A percentile compares a stretch with the other conserved stretches of the same genome.
Evolutionary conservation across 2,113 vertebrate genomes (phyloP).

Genomic region (Camarhynchus parvulus): DNA sequence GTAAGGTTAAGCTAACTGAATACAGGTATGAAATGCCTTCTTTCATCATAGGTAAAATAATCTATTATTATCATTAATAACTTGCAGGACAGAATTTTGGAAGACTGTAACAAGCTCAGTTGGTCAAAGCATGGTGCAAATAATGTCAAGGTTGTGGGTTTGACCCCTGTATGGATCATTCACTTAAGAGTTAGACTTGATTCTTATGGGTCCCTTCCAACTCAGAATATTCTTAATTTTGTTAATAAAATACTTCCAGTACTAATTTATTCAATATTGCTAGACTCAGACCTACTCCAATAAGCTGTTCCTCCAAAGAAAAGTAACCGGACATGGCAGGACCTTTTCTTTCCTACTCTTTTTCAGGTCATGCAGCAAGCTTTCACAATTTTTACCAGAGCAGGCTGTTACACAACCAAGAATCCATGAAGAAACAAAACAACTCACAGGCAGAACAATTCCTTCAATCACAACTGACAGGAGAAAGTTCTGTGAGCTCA

Average conservation of each 20-base stretch:
- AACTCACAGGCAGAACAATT: not conserved
- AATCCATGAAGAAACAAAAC: not conserved
- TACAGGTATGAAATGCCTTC: not conserved
- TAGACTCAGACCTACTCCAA: not conserved
- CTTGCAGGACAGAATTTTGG: not conserved
- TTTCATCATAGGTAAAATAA: not conserved
- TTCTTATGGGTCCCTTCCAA: not conserved
- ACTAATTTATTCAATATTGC: not conserved
- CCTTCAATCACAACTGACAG: not conserved
- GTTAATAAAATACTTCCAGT: not conserved
- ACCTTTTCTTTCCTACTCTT: not conserved
- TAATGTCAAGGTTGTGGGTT: not conserved
- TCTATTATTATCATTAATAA: not conserved
- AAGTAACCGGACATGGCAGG: not conserved
- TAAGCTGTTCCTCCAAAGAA: not conserved
- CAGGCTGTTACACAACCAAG: not conserved
- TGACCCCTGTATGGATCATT: not conserved
- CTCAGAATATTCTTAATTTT: not conserved
- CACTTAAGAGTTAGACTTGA: not conserved
- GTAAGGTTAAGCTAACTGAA: not conserved
- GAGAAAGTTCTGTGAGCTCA: not conserved
- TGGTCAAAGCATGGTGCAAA: not conserved
- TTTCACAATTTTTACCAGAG: not conserved
- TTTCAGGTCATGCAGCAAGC: not conserved
- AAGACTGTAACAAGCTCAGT: not conserved